phyloP scores from a whole-genome alignment of 2,113 vertebrate genomes.

The Phocoena sinus region DNA sequence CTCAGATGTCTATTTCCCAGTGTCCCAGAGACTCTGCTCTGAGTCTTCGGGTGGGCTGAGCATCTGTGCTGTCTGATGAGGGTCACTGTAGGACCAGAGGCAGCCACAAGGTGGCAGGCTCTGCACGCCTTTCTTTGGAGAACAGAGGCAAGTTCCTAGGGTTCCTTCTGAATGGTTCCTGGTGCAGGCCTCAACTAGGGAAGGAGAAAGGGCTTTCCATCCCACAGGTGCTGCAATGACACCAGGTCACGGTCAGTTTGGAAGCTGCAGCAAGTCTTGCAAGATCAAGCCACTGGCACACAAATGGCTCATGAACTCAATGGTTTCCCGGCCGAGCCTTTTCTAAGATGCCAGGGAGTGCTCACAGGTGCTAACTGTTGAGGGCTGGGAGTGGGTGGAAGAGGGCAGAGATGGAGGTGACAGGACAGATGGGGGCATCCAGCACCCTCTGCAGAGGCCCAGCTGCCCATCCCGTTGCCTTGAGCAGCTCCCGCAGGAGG shows the following conservation, averaged over 20 bases:
- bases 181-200: slow-evolving; percentile 46
- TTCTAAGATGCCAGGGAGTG: background rate
- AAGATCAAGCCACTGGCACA: background rate
- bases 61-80: background rate
- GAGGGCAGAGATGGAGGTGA: background rate
- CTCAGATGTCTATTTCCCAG: background rate
- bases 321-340: background rate
- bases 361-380: background rate
- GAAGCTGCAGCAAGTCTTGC: background rate
- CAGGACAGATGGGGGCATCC: background rate
- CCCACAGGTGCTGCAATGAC: background rate
- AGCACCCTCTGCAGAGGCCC: background rate
- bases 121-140: background rate
- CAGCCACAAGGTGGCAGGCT: slow-evolving; percentile 78
- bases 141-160: fast-evolving
- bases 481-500: background rate
- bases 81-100: background rate
- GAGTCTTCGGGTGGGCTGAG: fast-evolving
- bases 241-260: slow-evolving; percentile 51
- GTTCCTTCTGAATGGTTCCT: background rate
- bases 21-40: background rate
- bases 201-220: slow-evolving; percentile 49
- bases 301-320: background rate
- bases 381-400: fast-evolving
- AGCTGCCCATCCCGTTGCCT: fast-evolving